These are phyloP conservation scores for Pica pica DNA, from an alignment of 2,113 vertebrate genomes.

Conservation along the genomic window DNA sequence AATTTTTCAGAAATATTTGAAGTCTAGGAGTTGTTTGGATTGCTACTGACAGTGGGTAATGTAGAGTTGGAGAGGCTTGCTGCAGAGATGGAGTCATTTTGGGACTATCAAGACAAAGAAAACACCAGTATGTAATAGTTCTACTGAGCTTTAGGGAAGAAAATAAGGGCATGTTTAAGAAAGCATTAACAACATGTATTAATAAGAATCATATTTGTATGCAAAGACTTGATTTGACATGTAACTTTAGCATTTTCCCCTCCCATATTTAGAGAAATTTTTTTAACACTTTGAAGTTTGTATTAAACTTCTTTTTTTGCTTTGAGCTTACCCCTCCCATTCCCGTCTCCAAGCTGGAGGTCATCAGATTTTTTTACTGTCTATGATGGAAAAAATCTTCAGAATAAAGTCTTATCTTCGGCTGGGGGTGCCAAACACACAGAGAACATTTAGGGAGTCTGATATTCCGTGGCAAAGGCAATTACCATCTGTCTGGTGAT, in stretches of 20 bases:
- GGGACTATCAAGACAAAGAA: background rate
- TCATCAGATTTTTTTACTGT: background rate
- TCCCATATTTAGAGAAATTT: background rate
- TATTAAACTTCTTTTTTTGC: background rate
- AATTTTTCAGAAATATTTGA: conserved; percentile 19
- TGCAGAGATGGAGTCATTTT: background rate
- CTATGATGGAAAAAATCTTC: background rate
- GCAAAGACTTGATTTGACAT: background rate
- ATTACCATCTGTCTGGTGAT: background rate
- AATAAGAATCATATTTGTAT: background rate
- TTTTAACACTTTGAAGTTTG: background rate
- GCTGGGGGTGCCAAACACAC: background rate
- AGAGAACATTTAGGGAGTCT: background rate
- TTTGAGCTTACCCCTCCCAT: background rate
- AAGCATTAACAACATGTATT: background rate
- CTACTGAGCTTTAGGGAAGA: background rate
- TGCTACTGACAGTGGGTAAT: background rate
- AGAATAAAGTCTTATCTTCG: background rate
- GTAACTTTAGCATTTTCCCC: background rate
- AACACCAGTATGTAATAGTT: background rate
- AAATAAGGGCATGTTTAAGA: background rate
- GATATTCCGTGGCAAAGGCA: background rate
- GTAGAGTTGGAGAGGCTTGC: background rate
- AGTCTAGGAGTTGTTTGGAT: background rate
- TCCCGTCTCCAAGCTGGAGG: background rate